Percentiles rank a stretch among this genome's conserved stretches.
phyloP scores from a whole-genome alignment of 2,113 vertebrate species.

The Colius striatus region DNA sequence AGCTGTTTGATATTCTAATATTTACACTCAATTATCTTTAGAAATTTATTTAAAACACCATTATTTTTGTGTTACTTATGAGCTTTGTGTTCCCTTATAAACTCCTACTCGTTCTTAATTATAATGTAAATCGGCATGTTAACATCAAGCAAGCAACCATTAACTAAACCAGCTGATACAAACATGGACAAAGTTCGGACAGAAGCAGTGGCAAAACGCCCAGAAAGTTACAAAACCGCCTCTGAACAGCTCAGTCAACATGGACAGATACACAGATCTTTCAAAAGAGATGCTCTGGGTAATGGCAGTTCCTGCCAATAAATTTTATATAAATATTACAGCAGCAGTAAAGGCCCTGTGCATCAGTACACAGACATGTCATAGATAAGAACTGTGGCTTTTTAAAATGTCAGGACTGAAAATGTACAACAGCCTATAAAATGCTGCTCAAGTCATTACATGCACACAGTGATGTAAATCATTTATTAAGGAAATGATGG shows the following conservation, averaged over 20 bases:
- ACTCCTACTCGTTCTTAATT: conserved; percentile 32
- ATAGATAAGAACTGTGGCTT: conserved; percentile 24
- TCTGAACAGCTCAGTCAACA: not conserved
- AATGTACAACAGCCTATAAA: conserved; percentile 6
- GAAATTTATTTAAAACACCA: conserved; percentile 2
- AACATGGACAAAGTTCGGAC: not conserved
- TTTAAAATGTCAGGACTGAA: conserved; percentile 54
- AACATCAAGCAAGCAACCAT: not conserved
- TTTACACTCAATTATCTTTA: conserved; percentile 7
- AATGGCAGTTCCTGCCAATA: not conserved
- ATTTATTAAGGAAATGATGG: not conserved
- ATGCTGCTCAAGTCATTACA: conserved; percentile 24
- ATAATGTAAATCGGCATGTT: conserved; percentile 31
- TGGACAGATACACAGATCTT: not conserved
- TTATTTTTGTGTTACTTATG: conserved; percentile 25
- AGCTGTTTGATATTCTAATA: conserved; percentile 2
- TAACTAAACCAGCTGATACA: conserved; percentile 4
- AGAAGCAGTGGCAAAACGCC: conserved; percentile 35
- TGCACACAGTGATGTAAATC: not conserved
- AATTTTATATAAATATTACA: conserved; percentile 30
- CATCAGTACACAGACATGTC: not conserved
- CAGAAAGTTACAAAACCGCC: not conserved
- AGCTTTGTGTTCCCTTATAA: not conserved
- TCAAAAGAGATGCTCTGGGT: not conserved
- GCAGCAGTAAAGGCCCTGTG: conserved; percentile 10